These are phyloP conservation scores for Diabrotica undecimpunctata DNA, from an alignment of 1,140 invertebrate genomes.

Conservation along the genomic window DNA sequence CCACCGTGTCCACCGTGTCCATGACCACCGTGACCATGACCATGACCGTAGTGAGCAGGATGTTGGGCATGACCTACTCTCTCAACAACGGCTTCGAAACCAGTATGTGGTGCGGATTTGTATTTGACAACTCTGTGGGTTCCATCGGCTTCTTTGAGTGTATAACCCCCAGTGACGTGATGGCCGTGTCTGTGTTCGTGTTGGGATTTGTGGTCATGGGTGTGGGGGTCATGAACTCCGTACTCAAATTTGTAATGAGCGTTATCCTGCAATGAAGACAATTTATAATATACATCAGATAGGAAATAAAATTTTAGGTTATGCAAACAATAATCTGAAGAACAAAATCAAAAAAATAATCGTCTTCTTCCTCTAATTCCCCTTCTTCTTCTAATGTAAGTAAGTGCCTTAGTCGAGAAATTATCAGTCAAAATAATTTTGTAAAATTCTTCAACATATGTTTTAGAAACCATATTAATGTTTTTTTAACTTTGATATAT, in stretches of 20 bases:
- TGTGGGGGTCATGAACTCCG: constrained; percentile 49
- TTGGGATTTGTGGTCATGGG: constrained; percentile 51
- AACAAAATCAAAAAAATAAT: too few relatives aligned
- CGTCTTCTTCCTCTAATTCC: too few relatives aligned
- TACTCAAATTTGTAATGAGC: constrained; percentile 50
- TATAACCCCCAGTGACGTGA: constrained; percentile 48
- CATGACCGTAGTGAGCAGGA: not conserved
- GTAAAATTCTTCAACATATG: too few relatives aligned
- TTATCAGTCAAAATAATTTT: too few relatives aligned
- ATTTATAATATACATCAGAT: not conserved
- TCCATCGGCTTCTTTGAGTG: constrained; percentile 48
- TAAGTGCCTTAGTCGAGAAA: too few relatives aligned
- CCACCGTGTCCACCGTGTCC: constrained; percentile 17
- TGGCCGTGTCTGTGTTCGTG: constrained; percentile 50
- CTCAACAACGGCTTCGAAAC: constrained; percentile 39
- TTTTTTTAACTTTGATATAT: too few relatives aligned
- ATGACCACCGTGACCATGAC: constrained; percentile 11
- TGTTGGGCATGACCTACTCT: constrained; percentile 11
- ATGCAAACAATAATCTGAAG: not conserved
- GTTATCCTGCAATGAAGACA: constrained; percentile 12
- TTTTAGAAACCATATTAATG: too few relatives aligned
- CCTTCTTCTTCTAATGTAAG: too few relatives aligned
- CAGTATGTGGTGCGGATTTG: constrained; percentile 45
- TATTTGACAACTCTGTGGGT: constrained; percentile 48
- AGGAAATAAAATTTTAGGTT: not conserved